phyloP scores from a whole-genome alignment of 1,140 invertebrate species.

The Bombyx mori region DNA sequence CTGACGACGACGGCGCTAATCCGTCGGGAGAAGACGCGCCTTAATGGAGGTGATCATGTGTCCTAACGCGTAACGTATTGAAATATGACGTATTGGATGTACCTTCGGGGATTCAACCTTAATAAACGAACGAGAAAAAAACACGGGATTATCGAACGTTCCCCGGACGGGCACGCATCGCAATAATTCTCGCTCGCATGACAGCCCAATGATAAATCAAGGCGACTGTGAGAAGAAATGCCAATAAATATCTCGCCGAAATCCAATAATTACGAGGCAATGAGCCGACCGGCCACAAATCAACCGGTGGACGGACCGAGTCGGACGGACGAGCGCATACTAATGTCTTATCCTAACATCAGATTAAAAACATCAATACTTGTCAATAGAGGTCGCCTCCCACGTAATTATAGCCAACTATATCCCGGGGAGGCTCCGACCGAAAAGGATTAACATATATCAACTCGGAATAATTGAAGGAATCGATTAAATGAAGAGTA shows the following conservation, averaged over 20 bases:
- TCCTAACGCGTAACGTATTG: conserved; percentile 56
- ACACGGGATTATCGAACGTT: conserved; percentile 21
- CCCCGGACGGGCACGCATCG: conserved; percentile 26
- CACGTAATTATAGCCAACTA: conserved; percentile 66
- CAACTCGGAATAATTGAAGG: conserved; percentile 64
- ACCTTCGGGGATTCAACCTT: conserved; percentile 40
- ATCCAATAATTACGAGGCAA: conserved; percentile 66
- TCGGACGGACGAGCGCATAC: conserved; percentile 53
- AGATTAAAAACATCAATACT: conserved; percentile 70
- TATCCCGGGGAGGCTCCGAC: conserved; percentile 54
- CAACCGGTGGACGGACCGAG: conserved; percentile 25
- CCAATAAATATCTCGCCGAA: conserved; percentile 63
- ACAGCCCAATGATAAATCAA: conserved; percentile 56
- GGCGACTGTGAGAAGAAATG: conserved; percentile 45
- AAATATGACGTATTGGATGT: conserved; percentile 58
- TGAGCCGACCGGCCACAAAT: conserved; percentile 60
- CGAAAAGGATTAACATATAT: conserved; percentile 64
- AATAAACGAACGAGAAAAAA: conserved; percentile 43
- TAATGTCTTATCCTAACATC: conserved; percentile 67
- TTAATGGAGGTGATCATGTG: conserved; percentile 64
- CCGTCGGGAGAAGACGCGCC: conserved; percentile 52
- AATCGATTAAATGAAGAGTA: conserved; percentile 67
- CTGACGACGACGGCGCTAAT: conserved; percentile 43
- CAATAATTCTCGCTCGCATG: conserved; percentile 33
- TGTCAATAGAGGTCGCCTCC: conserved; percentile 65